phyloP scores from a whole-genome alignment of 2,888 invertebrate species.

The Calliphora vomitoria region DNA sequence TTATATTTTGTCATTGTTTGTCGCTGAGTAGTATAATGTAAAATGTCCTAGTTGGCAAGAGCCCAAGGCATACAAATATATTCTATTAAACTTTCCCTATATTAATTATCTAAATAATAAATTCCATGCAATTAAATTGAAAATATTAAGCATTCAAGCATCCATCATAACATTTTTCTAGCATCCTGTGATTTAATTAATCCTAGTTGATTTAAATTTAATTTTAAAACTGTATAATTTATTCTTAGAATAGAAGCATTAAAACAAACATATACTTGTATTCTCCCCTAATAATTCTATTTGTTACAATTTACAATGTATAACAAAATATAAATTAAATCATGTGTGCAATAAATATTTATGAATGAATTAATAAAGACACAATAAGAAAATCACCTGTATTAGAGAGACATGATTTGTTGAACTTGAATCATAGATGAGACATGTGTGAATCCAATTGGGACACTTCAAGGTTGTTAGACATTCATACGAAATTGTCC shows the following conservation, averaged over 20 bases:
- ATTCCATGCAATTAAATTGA: too few relatives aligned
- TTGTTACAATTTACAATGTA: neutral
- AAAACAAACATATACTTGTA: neutral
- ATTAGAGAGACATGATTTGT: neutral
- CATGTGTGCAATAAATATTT: neutral
- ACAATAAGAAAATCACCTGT: neutral
- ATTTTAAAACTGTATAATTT: neutral
- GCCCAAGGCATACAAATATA: too few relatives aligned
- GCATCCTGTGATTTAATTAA: neutral
- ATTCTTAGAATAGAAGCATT: neutral
- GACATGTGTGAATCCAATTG: neutral
- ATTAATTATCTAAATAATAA: too few relatives aligned
- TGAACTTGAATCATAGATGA: neutral
- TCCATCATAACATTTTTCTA: too few relatives aligned
- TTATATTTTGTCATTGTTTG: too few relatives aligned
- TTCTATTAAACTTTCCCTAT: too few relatives aligned
- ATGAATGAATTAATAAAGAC: neutral
- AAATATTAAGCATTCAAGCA: too few relatives aligned
- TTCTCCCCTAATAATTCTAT: neutral
- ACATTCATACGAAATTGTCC: neutral
- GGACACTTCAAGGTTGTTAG: neutral
- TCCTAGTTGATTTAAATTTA: neutral
- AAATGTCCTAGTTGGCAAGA: too few relatives aligned
- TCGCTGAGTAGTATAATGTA: too few relatives aligned
- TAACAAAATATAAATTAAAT: neutral